These are phyloP conservation scores for Timandra comae DNA, from an alignment of 2,888 invertebrate species.

Conservation along the genomic window DNA sequence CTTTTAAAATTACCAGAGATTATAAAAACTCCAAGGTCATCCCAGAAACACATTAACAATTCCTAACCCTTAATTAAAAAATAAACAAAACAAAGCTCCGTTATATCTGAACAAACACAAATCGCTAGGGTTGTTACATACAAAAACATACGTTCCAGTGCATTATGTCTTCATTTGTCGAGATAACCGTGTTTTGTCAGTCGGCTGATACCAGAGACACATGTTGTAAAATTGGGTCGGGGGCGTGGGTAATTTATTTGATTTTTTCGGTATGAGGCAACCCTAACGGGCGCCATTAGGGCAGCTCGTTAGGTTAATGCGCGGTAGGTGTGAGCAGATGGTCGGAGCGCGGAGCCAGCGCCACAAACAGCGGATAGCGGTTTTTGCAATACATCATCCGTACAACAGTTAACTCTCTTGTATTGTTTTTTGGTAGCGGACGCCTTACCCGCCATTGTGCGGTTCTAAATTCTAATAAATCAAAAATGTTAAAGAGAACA, in stretches of 20 bases:
- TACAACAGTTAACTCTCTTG: slow-evolving; percentile 44
- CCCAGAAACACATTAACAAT: no score
- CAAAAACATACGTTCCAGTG: slow-evolving; percentile 26
- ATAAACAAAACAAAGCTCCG: neutral
- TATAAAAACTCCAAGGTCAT: no score
- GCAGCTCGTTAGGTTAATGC: slow-evolving; percentile 72
- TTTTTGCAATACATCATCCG: slow-evolving; percentile 66
- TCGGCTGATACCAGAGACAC: slow-evolving; percentile 56
- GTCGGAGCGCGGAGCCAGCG: slow-evolving; percentile 35
- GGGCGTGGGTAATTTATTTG: slow-evolving; percentile 58
- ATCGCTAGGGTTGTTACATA: slow-evolving; percentile 26
- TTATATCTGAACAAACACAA: slow-evolving; percentile 17
- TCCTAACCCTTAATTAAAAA: no score
- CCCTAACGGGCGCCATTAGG: slow-evolving; percentile 67
- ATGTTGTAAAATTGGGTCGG: slow-evolving; percentile 55
- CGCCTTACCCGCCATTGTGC: slow-evolving; percentile 12
- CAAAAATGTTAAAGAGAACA: neutral
- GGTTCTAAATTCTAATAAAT: slow-evolving; percentile 3
- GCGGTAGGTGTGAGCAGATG: slow-evolving; percentile 66
- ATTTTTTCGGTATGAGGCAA: slow-evolving; percentile 53
- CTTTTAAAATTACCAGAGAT: no score
- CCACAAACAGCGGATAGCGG: slow-evolving; percentile 35
- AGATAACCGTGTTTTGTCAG: slow-evolving; percentile 57
- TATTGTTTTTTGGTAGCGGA: slow-evolving; percentile 20
- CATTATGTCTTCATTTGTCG: slow-evolving; percentile 44